These are phyloP conservation scores for Malurus splendens DNA, from an alignment of 2,797 vertebrate species.

Conservation along the genomic window DNA sequence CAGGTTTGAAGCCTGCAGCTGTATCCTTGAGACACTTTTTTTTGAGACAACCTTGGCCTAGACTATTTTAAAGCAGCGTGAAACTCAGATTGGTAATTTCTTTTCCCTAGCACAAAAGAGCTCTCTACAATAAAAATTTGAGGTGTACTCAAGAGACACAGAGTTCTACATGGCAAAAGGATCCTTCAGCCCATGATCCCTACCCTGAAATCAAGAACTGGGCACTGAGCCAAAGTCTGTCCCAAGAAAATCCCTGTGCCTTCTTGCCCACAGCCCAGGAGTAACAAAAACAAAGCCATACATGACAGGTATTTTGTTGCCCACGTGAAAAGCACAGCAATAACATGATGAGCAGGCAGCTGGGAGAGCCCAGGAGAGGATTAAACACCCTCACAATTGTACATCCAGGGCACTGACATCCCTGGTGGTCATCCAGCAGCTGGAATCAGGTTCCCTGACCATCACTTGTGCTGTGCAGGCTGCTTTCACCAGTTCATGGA, in stretches of 20 bases:
- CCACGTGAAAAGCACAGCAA: not conserved
- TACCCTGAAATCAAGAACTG: not conserved
- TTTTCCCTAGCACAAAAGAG: not conserved
- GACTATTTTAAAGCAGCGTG: not conserved
- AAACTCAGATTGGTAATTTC: not conserved
- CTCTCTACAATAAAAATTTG: not conserved
- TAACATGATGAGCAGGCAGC: not conserved
- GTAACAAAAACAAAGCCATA: not conserved
- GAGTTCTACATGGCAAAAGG: not conserved
- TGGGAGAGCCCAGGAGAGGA: not conserved
- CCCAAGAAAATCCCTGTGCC: not conserved
- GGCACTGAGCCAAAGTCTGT: not conserved
- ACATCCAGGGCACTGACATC: not conserved
- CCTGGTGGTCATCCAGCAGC: not conserved
- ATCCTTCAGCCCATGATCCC: not conserved
- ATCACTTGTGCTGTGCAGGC: accelerated
- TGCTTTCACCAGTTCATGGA: not conserved
- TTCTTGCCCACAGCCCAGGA: not conserved
- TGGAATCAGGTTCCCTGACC: not conserved
- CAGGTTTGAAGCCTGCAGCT: not conserved
- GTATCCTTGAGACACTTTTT: slow-evolving; percentile 15
- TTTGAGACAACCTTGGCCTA: slow-evolving; percentile 27
- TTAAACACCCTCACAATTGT: not conserved
- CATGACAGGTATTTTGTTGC: not conserved
- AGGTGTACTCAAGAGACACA: not conserved